Percentiles rank a stretch among this genome's conserved stretches.
These are phyloP conservation scores for Galeopsomyia nigrocyanea DNA, from an alignment of 2,888 invertebrate species.

Conservation along the genomic window DNA sequence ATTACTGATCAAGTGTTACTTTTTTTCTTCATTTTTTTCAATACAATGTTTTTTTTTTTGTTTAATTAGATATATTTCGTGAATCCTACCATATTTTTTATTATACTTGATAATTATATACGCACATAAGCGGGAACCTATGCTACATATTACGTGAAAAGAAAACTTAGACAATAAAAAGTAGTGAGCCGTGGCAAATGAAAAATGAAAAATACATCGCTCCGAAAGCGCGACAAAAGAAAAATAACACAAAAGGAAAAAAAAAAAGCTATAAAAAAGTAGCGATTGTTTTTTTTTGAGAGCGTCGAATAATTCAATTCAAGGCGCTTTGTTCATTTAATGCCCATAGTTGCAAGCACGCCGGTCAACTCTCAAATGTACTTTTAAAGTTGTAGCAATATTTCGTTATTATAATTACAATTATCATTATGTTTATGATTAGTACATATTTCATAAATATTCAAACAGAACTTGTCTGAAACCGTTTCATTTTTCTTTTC, in stretches of 20 bases:
- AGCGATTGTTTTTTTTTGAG: not conserved
- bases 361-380: conserved; percentile 2
- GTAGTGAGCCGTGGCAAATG: conserved; percentile 39
- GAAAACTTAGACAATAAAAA: conserved; percentile 37
- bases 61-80: conserved; percentile 51
- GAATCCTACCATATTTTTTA: conserved; percentile 54
- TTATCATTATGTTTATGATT: conserved; percentile 24
- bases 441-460: conserved; percentile 6
- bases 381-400: not conserved
- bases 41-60: conserved; percentile 27
- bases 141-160: conserved; percentile 48
- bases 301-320: conserved; percentile 7
- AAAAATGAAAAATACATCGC: conserved; percentile 45
- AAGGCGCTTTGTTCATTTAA: conserved; percentile 23
- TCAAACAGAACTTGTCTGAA: conserved; percentile 6
- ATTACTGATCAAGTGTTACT: conserved; percentile 55
- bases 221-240: conserved; percentile 33
- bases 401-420: conserved; percentile 16
- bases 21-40: conserved; percentile 55
- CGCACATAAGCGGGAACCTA: conserved; percentile 55
- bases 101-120: conserved; percentile 54
- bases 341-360: conserved; percentile 28
- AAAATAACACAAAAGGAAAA: not conserved
- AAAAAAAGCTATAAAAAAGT: conserved; percentile 3
- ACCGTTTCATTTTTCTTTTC: not conserved